phyloP scores from a whole-genome alignment of 2,888 invertebrate species.

The Tigriopus californicus region DNA sequence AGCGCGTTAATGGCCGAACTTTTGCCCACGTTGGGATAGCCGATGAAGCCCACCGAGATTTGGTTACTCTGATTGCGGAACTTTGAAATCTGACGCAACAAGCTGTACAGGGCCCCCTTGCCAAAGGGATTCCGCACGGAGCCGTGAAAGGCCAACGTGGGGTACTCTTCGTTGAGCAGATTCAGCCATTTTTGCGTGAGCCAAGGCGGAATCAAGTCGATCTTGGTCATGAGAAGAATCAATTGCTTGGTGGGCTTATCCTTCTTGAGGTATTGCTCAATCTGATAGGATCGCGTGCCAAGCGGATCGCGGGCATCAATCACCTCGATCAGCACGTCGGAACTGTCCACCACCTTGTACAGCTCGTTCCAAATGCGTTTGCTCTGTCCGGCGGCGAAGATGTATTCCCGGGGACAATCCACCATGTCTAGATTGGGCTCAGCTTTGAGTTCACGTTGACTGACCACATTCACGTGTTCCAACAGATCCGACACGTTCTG shows the following conservation, averaged over 20 bases:
- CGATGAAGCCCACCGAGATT: conserved; percentile 95
- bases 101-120: conserved; percentile 87
- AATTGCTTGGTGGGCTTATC: conserved; percentile 95
- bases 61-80: conserved; percentile 91
- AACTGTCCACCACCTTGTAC: conserved; percentile 96
- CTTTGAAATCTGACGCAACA: conserved; percentile 84
- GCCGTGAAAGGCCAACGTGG: conserved; percentile 95
- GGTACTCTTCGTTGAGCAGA: conserved; percentile 78
- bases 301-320: conserved; percentile 92
- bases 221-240: conserved; percentile 91
- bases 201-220: conserved; percentile 90
- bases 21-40: conserved; percentile 97
- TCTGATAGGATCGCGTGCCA: conserved; percentile 52
- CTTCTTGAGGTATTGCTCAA: conserved; percentile 73
- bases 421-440: not conserved
- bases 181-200: conserved; percentile 95
- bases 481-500: conserved; percentile 59
- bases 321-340: conserved; percentile 75
- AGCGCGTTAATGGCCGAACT: conserved; percentile 95
- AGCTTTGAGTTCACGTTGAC: no score
- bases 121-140: conserved; percentile 97
- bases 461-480: conserved; percentile 21
- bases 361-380: conserved; percentile 96
- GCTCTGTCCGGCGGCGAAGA: conserved; percentile 66
- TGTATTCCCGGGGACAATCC: conserved; percentile 46